Evolutionary conservation across 2,113 vertebrate species (phyloP).

Genomic region (Merops nubicus): DNA sequence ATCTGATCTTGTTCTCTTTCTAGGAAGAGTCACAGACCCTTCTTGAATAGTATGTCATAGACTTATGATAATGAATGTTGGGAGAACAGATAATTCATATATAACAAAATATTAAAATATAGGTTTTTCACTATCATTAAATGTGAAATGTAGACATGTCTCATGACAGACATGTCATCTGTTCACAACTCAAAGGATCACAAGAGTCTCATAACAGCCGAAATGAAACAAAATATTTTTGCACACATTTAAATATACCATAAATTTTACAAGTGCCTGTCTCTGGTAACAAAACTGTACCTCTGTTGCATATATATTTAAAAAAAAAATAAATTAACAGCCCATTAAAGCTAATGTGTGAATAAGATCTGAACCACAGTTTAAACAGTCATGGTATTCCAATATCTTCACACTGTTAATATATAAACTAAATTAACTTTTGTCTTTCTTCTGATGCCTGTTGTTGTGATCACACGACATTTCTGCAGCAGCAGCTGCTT

Average conservation of each 20-base stretch:
- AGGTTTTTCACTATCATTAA: background rate
- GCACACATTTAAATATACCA: background rate
- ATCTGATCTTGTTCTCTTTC: background rate
- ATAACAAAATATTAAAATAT: background rate
- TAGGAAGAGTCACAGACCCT: background rate
- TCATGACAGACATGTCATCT: background rate
- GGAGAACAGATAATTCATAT: background rate
- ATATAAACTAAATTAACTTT: background rate
- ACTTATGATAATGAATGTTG: background rate
- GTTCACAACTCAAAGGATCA: background rate
- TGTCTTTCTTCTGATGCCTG: background rate
- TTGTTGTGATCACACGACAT: fast-evolving
- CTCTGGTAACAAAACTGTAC: background rate
- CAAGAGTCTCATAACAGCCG: background rate
- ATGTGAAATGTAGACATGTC: background rate
- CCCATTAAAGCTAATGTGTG: background rate
- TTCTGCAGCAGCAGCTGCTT: background rate
- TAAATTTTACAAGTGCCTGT: background rate
- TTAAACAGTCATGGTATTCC: background rate
- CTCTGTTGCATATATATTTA: background rate
- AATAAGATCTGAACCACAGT: background rate
- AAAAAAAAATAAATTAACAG: background rate
- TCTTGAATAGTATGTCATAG: background rate
- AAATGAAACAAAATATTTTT: background rate
- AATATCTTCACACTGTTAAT: background rate